These are phyloP conservation scores for Hystrix cristata DNA, from an alignment of 2,113 vertebrate genomes.

Conservation along the genomic window DNA sequence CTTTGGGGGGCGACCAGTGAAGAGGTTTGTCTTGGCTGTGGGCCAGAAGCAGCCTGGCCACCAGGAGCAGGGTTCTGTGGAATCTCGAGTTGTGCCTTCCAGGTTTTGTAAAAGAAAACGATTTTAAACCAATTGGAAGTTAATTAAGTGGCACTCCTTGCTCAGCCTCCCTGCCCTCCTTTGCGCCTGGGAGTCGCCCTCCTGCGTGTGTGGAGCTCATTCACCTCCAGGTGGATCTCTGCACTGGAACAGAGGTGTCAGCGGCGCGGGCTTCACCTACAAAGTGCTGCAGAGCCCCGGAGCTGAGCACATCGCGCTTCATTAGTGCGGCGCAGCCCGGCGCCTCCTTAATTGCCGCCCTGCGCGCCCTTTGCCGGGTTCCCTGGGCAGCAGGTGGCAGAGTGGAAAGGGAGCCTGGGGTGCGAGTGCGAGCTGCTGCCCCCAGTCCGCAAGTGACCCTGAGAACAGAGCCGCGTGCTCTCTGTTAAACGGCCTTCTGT, in stretches of 20 bases:
- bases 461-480: not conserved
- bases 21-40: constrained; percentile 29
- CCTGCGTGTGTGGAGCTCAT: not conserved
- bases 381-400: not conserved
- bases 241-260: not conserved
- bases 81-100: not conserved
- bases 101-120: not conserved
- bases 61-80: not conserved
- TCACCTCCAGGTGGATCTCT: not conserved
- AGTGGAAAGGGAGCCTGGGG: not conserved
- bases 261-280: not conserved
- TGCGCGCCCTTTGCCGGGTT: not conserved
- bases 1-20: not conserved
- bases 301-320: not conserved
- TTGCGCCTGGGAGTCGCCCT: not conserved
- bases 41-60: not conserved
- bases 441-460: not conserved
- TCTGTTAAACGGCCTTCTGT: not conserved
- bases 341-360: not conserved
- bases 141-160: not conserved
- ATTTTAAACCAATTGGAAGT: constrained; percentile 42
- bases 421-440: too few species aligned
- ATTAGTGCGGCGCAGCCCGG: not conserved
- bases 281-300: not conserved
- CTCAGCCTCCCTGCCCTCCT: not conserved